Evolutionary conservation across 92 coral and sea anemone genomes (phyloP).

Genomic region (Desmophyllum pertusum): DNA sequence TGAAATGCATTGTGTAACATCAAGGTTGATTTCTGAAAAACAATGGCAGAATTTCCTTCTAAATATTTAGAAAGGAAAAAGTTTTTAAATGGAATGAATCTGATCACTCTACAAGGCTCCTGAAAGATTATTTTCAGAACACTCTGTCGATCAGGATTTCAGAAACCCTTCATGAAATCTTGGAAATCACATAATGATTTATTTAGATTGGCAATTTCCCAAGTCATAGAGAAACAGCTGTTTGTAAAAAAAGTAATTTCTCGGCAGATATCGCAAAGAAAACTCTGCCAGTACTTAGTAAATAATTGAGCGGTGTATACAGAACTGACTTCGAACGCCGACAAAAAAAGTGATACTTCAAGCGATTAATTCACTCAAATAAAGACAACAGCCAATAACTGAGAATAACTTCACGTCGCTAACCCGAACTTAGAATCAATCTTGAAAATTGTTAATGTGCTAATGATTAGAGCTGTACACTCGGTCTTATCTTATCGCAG

Average conservation of each 20-base stretch:
- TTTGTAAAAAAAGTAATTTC: neutral
- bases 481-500: conserved; percentile 22
- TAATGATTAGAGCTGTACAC: conserved; percentile 12
- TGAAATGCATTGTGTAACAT: neutral
- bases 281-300: neutral
- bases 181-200: conserved; percentile 14
- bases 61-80: neutral
- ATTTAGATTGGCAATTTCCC: conserved; percentile 23
- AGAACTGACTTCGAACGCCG: neutral
- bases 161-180: neutral
- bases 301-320: conserved; percentile 5
- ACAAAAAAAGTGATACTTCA: neutral
- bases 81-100: neutral
- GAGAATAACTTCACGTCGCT: neutral
- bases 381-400: conserved; percentile 13
- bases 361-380: conserved; percentile 12
- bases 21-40: neutral
- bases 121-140: neutral
- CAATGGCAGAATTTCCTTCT: neutral
- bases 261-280: neutral
- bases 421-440: neutral
- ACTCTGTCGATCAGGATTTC: neutral
- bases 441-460: neutral
- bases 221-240: conserved; percentile 18
- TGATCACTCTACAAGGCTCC: neutral